These are phyloP conservation scores for Pterois miles DNA, from an alignment of 2,797 vertebrate species.

Conservation along the genomic window DNA sequence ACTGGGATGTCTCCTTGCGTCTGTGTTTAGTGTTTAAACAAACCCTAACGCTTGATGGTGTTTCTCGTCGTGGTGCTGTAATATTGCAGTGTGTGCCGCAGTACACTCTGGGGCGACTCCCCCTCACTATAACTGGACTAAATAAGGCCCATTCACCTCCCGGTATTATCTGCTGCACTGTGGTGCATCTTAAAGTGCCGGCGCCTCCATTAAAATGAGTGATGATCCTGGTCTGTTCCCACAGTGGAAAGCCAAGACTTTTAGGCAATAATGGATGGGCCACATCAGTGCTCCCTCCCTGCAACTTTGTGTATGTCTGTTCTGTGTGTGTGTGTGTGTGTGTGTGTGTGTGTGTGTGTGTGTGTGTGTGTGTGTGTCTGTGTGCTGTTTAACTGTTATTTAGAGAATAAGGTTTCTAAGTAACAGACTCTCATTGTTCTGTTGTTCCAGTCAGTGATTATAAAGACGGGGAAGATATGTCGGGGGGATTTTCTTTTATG, in stretches of 20 bases:
- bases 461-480: neutral
- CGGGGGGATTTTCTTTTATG: neutral
- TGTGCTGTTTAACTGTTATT: constrained; percentile 18
- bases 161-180: constrained; percentile 56
- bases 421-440: neutral
- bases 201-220: constrained; percentile 75
- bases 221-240: constrained; percentile 62
- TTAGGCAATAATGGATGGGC: constrained; percentile 70
- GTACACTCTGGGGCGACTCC: constrained; percentile 11
- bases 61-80: neutral
- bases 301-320: constrained; percentile 28
- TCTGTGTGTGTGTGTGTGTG: constrained; percentile 18
- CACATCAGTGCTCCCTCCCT: constrained; percentile 46
- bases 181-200: constrained; percentile 60
- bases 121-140: constrained; percentile 48
- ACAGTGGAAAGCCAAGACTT: constrained; percentile 58
- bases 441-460: constrained; percentile 1
- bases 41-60: constrained; percentile 6
- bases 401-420: constrained; percentile 19
- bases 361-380: neutral
- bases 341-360: constrained; percentile 15
- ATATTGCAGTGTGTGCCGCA: constrained; percentile 21
- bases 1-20: neutral
- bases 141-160: constrained; percentile 60
- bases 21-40: constrained; percentile 13